Base-by-base conservation (phyloP, 2,113 vertebrate genomes). In the Phalacrocorax aristotelis region DNA sequence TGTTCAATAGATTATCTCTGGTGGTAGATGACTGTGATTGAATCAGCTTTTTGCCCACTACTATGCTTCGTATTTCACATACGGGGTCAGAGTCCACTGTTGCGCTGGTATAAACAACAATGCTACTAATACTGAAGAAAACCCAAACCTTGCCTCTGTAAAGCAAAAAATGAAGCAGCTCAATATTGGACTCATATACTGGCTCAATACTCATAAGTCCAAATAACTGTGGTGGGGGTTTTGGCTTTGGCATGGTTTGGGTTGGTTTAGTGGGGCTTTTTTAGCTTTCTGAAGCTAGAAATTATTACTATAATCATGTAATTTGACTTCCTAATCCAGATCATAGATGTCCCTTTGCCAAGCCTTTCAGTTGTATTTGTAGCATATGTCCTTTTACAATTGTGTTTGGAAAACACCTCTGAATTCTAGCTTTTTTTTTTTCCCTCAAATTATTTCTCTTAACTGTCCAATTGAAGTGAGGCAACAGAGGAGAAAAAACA, bases 151-250 rank as follows among this genome's bases (percentile, higher is more conserved):
- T 8, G 25, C 34, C 38, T 42, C n/a, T 48, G 25, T 46, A 48
- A 52, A 71, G 70, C 44, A 25, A 13, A 13, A 64, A 54, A 7
- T 4, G n/a, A 85, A 62, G 49, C 25, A 25, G 84, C 22, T 81
- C 62, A 13, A 10, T 21, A 7, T 26, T 20, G 48, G 26, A 13
- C 38, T 38, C 38, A 38, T 38, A 38, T 38, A 38, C 38, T 38
- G 38, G 38, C 38, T 38, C 38, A 38, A 38, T 38, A 38, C 38
- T 38, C 38, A 0, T 6, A 30, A 52, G 9, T 48, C 13, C 26
- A 34, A 19, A 21, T 65, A 42, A 85, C 13, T 54, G 52, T 5
- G 61, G 54, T 0, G 0, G 6, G 27, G 15, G 21, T 6, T 5
- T 25, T 48, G 57, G 40, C 46, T 78, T 58, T 26, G 20, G 38